Evolutionary conservation across 2,113 vertebrate species (phyloP), one percentile per base, ranked within the genome.

Genomic region (Raja brachyura): DNA sequence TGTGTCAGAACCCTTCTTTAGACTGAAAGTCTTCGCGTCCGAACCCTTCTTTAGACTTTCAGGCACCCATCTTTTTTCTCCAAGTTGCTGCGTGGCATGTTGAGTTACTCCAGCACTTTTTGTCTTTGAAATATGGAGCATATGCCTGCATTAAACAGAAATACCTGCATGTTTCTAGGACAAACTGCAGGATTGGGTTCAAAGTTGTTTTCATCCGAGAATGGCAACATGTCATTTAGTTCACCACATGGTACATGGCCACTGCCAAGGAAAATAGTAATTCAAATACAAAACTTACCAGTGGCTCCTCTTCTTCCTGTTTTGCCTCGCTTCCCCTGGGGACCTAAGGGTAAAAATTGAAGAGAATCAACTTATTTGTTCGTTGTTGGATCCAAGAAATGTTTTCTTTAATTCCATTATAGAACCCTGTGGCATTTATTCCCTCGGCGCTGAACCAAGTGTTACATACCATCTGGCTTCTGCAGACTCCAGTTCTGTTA

Each of bases 261-360:
- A 54, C 18, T 92, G 39, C 22, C 39, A 73, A 73, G 68, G 39
- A 92, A 73, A 28, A 70, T 5, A 48, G 16, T 18, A 48, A 33
- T 22, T 92, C 88, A 90, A 94, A 93, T 59, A 48, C 68, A 3
- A 54, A 48, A 93, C 97, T 98, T 95, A 99, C 98, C 98, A 0
- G 97, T 96, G 93, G 98, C 98, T 18, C 98, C 98, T 73, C 97
- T 96, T 95, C 97, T 96, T 94, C 98, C 98, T 0, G 98, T 96
- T 94, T 98, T 96, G 94, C 98, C 98, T 16, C 98, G 97, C 94
- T 98, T 97, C 95, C 98, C 98, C 0, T 98, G 98, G 94, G 98
- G 97, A 25, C 98, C 98, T 99, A 96, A 76, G 94, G 70, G 48
- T 73, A 92, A 92, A 54, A 11, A 74, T 54, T 25, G 70, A 25